A percentile compares a stretch with the other conserved stretches of the same genome.
These are phyloP conservation scores for Tridacna crocea DNA, from an alignment of 2,888 invertebrate species.

Conservation along the genomic window DNA sequence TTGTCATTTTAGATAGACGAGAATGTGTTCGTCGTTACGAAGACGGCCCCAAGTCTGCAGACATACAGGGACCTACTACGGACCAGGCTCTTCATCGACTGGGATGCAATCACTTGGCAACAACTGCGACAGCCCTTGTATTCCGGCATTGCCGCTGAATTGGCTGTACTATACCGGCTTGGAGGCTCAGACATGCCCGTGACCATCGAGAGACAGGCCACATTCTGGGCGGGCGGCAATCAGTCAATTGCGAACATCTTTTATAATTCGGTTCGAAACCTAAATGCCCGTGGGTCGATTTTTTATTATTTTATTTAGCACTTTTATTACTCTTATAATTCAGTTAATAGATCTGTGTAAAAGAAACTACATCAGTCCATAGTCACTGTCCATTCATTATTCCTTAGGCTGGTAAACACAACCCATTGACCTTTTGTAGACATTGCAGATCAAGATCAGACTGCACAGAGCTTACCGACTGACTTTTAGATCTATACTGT, in stretches of 20 bases:
- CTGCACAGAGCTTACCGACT: too few relatives aligned
- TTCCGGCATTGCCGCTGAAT: constrained; percentile 70
- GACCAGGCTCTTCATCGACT: constrained; percentile 62
- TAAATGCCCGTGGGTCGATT: not conserved
- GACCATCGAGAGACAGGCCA: constrained; percentile 46
- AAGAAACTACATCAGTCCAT: too few relatives aligned
- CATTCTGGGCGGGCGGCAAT: constrained; percentile 35
- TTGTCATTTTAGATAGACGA: constrained; percentile 44
- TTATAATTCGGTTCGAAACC: not conserved
- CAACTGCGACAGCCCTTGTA: constrained; percentile 70
- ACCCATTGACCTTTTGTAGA: too few relatives aligned
- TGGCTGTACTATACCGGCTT: constrained; percentile 32
- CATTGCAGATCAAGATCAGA: too few relatives aligned
- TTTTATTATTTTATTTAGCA: too few relatives aligned
- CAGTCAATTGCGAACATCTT: not conserved
- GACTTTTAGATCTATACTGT: too few relatives aligned
- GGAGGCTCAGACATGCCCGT: constrained; percentile 35
- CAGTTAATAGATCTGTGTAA: too few relatives aligned
- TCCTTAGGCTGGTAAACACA: too few relatives aligned
- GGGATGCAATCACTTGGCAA: constrained; percentile 62
- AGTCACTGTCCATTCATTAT: too few relatives aligned
- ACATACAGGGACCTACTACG: constrained; percentile 39
- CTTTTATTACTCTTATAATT: too few relatives aligned
- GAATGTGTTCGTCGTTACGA: constrained; percentile 44
- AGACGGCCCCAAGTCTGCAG: constrained; percentile 25